Evolutionary conservation across 1,140 invertebrate genomes (phyloP).

Genomic region (Heterodera carotae): DNA sequence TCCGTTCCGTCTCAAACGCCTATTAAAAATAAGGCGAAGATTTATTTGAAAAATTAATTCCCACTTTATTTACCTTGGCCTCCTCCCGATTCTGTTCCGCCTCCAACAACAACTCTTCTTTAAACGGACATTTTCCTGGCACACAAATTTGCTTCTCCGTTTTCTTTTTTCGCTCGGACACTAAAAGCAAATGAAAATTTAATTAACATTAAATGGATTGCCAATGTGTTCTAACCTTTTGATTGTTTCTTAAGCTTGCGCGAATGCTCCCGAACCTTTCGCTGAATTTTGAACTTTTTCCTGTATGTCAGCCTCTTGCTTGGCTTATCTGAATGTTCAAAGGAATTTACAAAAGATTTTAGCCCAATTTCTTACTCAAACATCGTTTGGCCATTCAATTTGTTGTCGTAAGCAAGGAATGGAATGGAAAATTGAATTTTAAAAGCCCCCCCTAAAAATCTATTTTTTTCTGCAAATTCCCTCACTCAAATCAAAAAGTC

Average conservation of each 20-base stretch:
- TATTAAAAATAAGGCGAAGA: too few species aligned
- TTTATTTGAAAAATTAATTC: too few species aligned
- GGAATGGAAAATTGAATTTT: too few species aligned
- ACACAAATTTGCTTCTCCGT: constrained; percentile 65
- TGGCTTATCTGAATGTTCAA: constrained; percentile 63
- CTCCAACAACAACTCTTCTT: constrained; percentile 66
- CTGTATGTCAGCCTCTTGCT: constrained; percentile 65
- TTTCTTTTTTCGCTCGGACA: constrained; percentile 22
- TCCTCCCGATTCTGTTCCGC: constrained; percentile 62
- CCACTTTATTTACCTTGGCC: constrained; percentile 37
- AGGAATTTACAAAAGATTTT: constrained; percentile 10
- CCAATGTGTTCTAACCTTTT: constrained; percentile 41
- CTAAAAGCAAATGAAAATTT: neutral
- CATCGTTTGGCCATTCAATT: constrained; percentile 52
- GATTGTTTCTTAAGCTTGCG: constrained; percentile 64
- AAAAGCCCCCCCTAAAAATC: too few species aligned
- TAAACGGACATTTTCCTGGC: constrained; percentile 67
- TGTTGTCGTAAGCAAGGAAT: too few species aligned
- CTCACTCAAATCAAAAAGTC: too few species aligned
- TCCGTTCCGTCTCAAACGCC: constrained; percentile 26
- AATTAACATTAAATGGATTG: neutral
- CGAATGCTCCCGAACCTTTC: constrained; percentile 66
- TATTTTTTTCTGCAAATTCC: too few species aligned
- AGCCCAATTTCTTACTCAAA: constrained; percentile 46
- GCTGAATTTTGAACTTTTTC: constrained; percentile 65